Percentiles rank a stretch among this genome's conserved stretches.
Evolutionary conservation across 2,888 invertebrate genomes (phyloP).

Genomic region (Itoplectis maculator): DNA sequence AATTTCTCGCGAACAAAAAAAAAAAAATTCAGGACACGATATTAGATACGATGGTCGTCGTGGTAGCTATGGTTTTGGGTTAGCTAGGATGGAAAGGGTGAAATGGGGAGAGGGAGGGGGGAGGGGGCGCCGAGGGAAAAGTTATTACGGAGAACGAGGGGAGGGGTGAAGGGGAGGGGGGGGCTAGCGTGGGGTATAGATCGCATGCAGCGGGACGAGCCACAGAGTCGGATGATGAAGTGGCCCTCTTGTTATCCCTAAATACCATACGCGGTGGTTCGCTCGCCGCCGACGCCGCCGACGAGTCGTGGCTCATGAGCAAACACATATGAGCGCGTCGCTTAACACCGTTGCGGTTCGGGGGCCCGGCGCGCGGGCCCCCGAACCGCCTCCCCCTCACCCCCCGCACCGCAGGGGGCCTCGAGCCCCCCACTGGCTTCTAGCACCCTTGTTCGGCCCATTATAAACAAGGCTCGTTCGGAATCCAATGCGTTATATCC

Average conservation of each 20-base stretch:
- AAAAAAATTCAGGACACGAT: background rate
- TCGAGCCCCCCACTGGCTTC: constrained; percentile 82
- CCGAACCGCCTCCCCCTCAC: too few species aligned
- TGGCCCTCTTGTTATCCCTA: constrained; percentile 84
- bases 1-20: background rate
- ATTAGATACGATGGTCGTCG: background rate
- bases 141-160: constrained; percentile 42
- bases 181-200: constrained; percentile 48
- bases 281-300: constrained; percentile 2
- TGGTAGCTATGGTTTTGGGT: background rate
- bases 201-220: constrained; percentile 24
- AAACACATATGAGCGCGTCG: constrained; percentile 77
- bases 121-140: constrained; percentile 28
- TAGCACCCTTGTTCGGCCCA: constrained; percentile 84
- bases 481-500: constrained; percentile 81
- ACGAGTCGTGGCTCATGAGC: constrained; percentile 80
- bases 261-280: constrained; percentile 77
- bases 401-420: constrained; percentile 82
- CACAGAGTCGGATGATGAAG: constrained; percentile 80
- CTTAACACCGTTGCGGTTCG: constrained; percentile 69
- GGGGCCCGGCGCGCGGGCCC: constrained; percentile 81
- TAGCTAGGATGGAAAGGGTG: background rate
- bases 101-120: background rate
- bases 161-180: too few species aligned
- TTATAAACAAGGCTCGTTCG: constrained; percentile 83